Evolutionary conservation across 2,797 vertebrate species (phyloP).

Genomic region (Xenentodon cancila): DNA sequence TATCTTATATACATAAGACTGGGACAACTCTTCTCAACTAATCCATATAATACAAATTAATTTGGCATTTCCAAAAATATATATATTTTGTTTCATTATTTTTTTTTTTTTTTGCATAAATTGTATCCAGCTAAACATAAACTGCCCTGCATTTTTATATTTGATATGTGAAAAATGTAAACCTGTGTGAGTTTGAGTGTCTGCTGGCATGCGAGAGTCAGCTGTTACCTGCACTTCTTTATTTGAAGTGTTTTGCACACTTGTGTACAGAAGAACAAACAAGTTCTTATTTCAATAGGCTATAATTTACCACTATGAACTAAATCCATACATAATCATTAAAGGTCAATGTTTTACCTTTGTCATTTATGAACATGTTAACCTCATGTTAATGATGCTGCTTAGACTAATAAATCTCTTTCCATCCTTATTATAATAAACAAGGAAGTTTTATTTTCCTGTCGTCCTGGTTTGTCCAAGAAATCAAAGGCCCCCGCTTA

Average conservation of each 20-base stretch:
- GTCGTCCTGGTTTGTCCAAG: slow-evolving; percentile 27
- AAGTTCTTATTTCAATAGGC: slow-evolving; percentile 13
- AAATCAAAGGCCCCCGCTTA: slow-evolving; percentile 36
- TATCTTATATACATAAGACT: not conserved
- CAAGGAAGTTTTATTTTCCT: slow-evolving; percentile 37
- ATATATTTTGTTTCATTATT: not conserved
- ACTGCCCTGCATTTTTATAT: slow-evolving; percentile 17
- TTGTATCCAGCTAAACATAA: slow-evolving; percentile 24
- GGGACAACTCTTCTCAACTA: not conserved
- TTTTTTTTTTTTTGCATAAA: slow-evolving; percentile 17
- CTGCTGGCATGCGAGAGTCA: slow-evolving; percentile 17
- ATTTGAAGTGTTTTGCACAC: slow-evolving; percentile 61
- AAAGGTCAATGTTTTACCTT: slow-evolving; percentile 30
- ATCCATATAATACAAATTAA: not conserved
- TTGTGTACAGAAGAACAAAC: slow-evolving; percentile 38
- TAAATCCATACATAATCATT: slow-evolving; percentile 23
- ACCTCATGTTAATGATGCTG: slow-evolving; percentile 58
- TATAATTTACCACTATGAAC: slow-evolving; percentile 60
- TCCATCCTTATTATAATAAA: slow-evolving; percentile 34
- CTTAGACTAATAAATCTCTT: slow-evolving; percentile 70
- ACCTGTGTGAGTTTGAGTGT: slow-evolving; percentile 40
- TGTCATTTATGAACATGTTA: slow-evolving; percentile 42
- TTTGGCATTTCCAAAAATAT: no score
- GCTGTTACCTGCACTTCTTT: slow-evolving; percentile 38
- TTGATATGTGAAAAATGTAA: slow-evolving; percentile 58